Evolutionary conservation across 2,888 invertebrate species (phyloP), one percentile per base, ranked within the genome.

Genomic region (Erebia aethiops): DNA sequence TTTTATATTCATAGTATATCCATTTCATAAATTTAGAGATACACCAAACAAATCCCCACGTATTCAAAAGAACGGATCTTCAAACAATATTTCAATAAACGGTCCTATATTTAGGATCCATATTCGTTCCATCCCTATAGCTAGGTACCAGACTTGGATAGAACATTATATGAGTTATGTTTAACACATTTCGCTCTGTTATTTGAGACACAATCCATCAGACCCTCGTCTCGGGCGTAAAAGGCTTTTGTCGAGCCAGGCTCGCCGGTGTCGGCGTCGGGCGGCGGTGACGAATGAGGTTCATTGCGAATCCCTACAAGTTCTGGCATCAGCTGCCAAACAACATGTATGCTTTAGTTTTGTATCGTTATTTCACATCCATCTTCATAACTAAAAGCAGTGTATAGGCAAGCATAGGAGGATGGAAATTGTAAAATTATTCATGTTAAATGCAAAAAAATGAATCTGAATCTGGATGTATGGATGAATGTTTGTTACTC

Each of bases 221-320:
- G 18, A 54, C 54, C 54, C 54, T 54, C 16, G 54, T 54, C 54
- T 54, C 10, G 18, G 16, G 54, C 16, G 49, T 52, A 9, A 52
- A 52, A 54, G 54, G 54, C 54, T 54, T 46, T 54, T 54, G 54
- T 18, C 18, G 54, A 10, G 54, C 18, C 54, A 10, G 54, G 54
- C 10, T 54, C 16, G 16, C 18, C 18, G 18, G 51, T 10, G 10
- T 18, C 18, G 18, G 54, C n/a, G 51, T 14, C 51, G 51, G 51
- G 5, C n/a, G 54, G 16, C 54, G 54, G 54, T 54, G 54, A 54
- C 54, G 54, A 4, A 54, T 54, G 54, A 2, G 54, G 16, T 18
- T 54, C 54, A 54, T 54, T 18, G 18, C 18, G 54, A 10, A 9
- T 10, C 54, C 18, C 18, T 54, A 54, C 18, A 54, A 18, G 54